These are phyloP conservation scores for Tyrophagus putrescentiae DNA, from an alignment of 1,140 invertebrate genomes.

Conservation along the genomic window DNA sequence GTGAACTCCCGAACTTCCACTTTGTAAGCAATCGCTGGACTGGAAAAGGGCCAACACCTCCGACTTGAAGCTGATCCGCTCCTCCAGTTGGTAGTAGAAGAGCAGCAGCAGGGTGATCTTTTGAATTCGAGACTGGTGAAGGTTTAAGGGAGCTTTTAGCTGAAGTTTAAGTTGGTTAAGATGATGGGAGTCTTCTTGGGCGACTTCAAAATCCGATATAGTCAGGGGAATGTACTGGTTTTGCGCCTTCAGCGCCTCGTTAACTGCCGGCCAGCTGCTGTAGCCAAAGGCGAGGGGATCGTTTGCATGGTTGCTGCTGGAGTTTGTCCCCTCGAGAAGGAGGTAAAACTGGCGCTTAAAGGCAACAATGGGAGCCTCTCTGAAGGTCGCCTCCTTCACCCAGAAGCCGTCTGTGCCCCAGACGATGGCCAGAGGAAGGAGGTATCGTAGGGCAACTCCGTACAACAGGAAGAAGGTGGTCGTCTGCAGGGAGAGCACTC, in stretches of 20 bases:
- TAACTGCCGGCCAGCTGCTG: neutral
- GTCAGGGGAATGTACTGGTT: neutral
- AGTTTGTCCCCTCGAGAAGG: neutral
- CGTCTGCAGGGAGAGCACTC: neutral
- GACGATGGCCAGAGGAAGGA: neutral
- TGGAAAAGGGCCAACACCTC: neutral
- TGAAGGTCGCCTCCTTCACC: neutral
- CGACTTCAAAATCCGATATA: neutral
- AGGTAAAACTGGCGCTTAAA: neutral
- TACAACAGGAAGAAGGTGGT: neutral
- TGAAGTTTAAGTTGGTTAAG: neutral
- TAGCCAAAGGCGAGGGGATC: neutral
- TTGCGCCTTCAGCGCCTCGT: neutral
- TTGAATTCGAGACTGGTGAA: neutral
- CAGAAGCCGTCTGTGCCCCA: slow-evolving; percentile 7
- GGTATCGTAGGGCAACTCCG: neutral
- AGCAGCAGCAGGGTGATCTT: neutral
- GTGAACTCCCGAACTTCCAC: neutral
- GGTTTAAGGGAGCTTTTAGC: neutral
- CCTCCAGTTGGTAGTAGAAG: neutral
- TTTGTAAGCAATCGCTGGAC: neutral
- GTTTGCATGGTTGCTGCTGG: neutral
- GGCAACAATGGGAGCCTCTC: neutral
- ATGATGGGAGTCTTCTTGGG: neutral
- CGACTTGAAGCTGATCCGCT: neutral